Evolutionary conservation across 2,797 vertebrate genomes (phyloP).

Genomic region (Acanthiza pusilla): DNA sequence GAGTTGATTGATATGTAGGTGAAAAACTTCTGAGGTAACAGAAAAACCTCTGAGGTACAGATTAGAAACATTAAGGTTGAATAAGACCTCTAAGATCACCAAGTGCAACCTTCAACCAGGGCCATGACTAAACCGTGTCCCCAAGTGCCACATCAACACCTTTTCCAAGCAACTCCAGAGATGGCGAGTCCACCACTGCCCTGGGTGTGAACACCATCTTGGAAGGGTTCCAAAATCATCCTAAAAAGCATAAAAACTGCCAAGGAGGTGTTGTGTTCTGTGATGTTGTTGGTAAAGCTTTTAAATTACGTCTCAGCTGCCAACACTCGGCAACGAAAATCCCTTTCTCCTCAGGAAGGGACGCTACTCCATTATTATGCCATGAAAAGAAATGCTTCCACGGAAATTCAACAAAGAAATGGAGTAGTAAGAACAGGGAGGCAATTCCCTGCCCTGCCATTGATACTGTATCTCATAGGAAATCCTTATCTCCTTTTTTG

Average conservation of each 20-base stretch:
- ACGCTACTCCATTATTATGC: neutral
- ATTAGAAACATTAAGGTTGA: neutral
- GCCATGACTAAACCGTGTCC: neutral
- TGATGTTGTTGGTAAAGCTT: neutral
- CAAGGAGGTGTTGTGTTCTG: neutral
- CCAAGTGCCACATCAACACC: neutral
- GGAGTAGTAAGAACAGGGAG: neutral
- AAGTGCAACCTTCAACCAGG: neutral
- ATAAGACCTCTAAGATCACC: neutral
- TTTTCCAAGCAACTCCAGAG: neutral
- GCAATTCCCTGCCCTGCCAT: neutral
- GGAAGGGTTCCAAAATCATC: neutral
- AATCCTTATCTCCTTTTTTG: neutral
- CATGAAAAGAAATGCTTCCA: neutral
- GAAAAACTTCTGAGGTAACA: neutral
- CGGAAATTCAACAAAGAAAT: neutral
- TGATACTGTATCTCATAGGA: neutral
- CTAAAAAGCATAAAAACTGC: neutral
- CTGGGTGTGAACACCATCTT: neutral
- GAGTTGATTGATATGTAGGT: neutral
- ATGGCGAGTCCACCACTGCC: neutral
- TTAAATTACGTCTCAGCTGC: neutral
- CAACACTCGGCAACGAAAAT: neutral
- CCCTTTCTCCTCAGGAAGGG: neutral
- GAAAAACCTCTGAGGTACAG: neutral